Percentiles rank a stretch among this genome's conserved stretches.
These are phyloP conservation scores for Sebastes diaconus DNA, from an alignment of 2,797 vertebrate genomes.

Conservation along the genomic window DNA sequence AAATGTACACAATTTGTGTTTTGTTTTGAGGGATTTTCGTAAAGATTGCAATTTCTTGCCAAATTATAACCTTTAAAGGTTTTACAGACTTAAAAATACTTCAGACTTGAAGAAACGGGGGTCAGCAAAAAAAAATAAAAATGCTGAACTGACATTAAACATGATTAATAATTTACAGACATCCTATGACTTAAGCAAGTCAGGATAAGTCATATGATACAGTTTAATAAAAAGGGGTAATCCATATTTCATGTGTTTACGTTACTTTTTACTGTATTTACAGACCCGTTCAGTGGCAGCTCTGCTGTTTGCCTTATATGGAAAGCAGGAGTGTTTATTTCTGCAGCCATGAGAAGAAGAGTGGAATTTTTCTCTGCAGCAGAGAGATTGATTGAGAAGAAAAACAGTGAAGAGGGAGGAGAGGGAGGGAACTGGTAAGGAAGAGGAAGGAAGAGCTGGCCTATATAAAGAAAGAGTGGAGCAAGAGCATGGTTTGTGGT, in stretches of 20 bases:
- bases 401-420: background rate
- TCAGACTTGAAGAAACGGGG: no score
- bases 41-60: background rate
- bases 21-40: background rate
- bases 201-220: background rate
- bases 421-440: slow-evolving; percentile 5
- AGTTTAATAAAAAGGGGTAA: background rate
- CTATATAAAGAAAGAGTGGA: slow-evolving; percentile 47
- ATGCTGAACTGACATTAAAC: background rate
- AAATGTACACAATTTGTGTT: background rate
- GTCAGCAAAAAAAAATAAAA: background rate
- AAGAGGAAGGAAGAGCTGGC: slow-evolving; percentile 46
- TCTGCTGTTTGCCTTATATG: background rate
- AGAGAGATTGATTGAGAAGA: background rate
- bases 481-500: background rate
- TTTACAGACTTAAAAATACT: no score
- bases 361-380: background rate
- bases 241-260: background rate
- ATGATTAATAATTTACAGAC: background rate
- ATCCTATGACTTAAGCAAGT: background rate
- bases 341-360: background rate
- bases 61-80: background rate
- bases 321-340: slow-evolving; percentile 12
- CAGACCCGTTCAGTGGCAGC: background rate
- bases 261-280: background rate